A percentile compares a stretch with the other conserved stretches of the same genome.
Conservation (phyloP, 2,113 vertebrate species). For the Pseudorasbora parva region DNA sequence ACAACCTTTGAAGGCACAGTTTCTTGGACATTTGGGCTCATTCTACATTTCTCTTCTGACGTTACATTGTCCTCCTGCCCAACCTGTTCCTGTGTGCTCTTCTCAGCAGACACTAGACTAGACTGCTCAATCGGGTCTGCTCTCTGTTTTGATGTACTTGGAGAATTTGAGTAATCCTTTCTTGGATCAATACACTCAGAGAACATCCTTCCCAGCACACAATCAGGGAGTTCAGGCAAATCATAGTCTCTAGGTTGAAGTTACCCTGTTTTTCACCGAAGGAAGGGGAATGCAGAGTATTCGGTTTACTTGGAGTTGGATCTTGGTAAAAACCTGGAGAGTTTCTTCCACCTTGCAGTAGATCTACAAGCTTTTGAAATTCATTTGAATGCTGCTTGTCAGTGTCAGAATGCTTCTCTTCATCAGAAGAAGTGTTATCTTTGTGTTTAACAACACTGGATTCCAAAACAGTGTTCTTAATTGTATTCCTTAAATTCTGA, state of each 20-base stretch:
- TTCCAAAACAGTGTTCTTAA: conserved; percentile 31
- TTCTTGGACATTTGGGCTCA: conserved; percentile 21
- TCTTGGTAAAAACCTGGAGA: background rate
- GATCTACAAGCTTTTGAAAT: conserved; percentile 73
- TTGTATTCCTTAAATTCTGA: conserved; percentile 64
- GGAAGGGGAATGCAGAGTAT: background rate
- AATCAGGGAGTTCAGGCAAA: conserved; percentile 67
- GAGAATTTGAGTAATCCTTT: conserved; percentile 7
- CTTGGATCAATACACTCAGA: conserved; percentile 62
- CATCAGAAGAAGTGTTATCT: conserved; percentile 24
- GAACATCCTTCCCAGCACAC: conserved; percentile 75
- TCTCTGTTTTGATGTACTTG: conserved; percentile 41
- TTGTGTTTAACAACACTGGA: background rate
- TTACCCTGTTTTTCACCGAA: background rate
- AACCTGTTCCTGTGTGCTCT: background rate
- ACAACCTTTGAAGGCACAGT: conserved; percentile 50
- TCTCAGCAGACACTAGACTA: background rate
- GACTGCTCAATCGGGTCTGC: conserved; percentile 11
- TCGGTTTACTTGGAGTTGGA: conserved; percentile 7
- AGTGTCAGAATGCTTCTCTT: background rate
- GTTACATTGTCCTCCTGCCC: background rate
- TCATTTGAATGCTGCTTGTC: conserved; percentile 55
- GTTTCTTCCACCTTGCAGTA: conserved; percentile 66
- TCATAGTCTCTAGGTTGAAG: conserved; percentile 14
- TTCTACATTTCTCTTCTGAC: conserved; percentile 4